Evolutionary conservation across 2,113 vertebrate genomes (phyloP).

Genomic region (Cercopithecus mona): DNA sequence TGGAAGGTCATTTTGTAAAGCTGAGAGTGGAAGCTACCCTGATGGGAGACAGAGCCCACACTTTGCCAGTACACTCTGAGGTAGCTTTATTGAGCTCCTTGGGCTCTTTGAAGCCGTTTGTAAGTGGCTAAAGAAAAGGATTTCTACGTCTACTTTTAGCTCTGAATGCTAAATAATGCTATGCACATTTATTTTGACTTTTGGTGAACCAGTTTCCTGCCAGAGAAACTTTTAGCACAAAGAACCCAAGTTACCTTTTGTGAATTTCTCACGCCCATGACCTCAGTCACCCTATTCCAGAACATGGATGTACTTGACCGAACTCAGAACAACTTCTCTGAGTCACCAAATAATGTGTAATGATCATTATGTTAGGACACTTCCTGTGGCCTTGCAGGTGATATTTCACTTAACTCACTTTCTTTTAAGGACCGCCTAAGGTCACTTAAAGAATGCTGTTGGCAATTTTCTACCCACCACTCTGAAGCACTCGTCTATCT

Average conservation of each 20-base stretch:
- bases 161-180: not conserved
- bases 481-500: rapidly evolving
- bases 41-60: not conserved
- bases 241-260: not conserved
- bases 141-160: not conserved
- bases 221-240: conserved; percentile 9
- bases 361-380: not conserved
- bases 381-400: not conserved
- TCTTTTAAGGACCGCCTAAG: not conserved
- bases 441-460: not conserved
- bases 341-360: not conserved
- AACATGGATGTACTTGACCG: not conserved
- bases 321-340: not conserved
- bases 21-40: not conserved
- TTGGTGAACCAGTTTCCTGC: not conserved
- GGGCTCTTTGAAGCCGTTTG: not conserved
- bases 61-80: rapidly evolving
- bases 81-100: not conserved
- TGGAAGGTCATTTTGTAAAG: not conserved
- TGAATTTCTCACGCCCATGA: not conserved
- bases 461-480: rapidly evolving
- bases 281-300: not conserved
- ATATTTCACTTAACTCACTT: no score
- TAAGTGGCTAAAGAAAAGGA: not conserved
- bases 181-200: not conserved